These are phyloP conservation scores for Tetramorium parvispinum DNA, from an alignment of 1,140 invertebrate species.

Conservation along the genomic window DNA sequence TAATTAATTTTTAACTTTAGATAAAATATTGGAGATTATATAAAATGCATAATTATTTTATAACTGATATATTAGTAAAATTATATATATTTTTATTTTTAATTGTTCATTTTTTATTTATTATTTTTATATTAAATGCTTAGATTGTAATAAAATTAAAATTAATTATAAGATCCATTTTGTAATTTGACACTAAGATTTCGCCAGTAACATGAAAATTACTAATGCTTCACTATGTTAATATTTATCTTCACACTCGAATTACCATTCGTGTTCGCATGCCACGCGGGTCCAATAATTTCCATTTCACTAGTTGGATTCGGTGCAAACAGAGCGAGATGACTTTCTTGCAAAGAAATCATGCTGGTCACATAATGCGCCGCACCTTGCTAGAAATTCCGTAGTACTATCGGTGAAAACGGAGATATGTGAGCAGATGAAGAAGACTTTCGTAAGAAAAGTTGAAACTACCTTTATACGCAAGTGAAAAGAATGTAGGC, in stretches of 20 bases:
- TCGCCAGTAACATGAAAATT: neutral
- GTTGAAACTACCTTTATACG: neutral
- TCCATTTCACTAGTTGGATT: conserved; percentile 72
- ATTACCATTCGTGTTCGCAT: conserved; percentile 54
- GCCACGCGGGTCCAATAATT: conserved; percentile 65
- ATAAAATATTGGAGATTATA: neutral
- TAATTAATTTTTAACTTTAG: neutral
- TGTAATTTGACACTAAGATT: neutral
- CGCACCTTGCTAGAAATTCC: conserved; percentile 73
- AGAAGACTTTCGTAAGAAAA: conserved; percentile 38
- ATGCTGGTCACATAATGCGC: conserved; percentile 71
- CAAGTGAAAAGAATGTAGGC: neutral
- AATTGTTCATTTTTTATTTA: neutral
- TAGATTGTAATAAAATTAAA: neutral
- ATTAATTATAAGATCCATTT: neutral
- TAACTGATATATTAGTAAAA: neutral
- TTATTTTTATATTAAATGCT: neutral
- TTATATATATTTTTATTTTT: neutral
- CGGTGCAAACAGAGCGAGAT: conserved; percentile 60
- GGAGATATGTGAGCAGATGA: conserved; percentile 39
- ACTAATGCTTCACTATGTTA: neutral
- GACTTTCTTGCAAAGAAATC: conserved; percentile 75
- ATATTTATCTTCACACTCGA: conserved; percentile 11
- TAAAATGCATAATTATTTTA: neutral
- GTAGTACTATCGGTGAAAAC: conserved; percentile 57